phyloP scores from a whole-genome alignment of 1,140 invertebrate species.

The Caenorhabditis tropicalis region DNA sequence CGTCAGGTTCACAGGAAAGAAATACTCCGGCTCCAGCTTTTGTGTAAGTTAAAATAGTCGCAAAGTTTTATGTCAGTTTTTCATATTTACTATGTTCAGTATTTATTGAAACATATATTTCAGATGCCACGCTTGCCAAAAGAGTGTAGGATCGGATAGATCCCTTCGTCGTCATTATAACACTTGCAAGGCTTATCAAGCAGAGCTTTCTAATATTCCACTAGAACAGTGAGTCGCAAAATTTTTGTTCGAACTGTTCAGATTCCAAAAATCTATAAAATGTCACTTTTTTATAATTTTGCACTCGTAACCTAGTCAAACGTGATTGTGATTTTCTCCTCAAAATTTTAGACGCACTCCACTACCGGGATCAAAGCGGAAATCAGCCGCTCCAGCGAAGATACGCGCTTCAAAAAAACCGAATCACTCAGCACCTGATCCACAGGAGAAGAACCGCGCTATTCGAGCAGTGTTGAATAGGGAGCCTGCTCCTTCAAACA shows the following conservation, averaged over 20 bases:
- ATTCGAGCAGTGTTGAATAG: background rate
- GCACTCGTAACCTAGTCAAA: no score
- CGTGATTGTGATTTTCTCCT: no score
- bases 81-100: no score
- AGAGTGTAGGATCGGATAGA: background rate
- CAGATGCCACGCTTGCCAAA: background rate
- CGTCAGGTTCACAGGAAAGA: background rate
- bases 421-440: background rate
- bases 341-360: no score
- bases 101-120: no score
- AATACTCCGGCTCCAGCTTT: background rate
- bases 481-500: background rate
- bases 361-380: no score
- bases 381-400: background rate
- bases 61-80: no score
- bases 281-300: no score
- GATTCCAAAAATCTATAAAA: no score
- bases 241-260: no score
- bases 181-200: background rate
- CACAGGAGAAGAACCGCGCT: background rate
- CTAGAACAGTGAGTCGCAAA: background rate
- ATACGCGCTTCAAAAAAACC: background rate
- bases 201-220: background rate
- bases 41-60: no score
- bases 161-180: conserved; percentile 3